Evolutionary conservation across 2,113 vertebrate genomes (phyloP).

Genomic region (Aldabrachelys gigantea): DNA sequence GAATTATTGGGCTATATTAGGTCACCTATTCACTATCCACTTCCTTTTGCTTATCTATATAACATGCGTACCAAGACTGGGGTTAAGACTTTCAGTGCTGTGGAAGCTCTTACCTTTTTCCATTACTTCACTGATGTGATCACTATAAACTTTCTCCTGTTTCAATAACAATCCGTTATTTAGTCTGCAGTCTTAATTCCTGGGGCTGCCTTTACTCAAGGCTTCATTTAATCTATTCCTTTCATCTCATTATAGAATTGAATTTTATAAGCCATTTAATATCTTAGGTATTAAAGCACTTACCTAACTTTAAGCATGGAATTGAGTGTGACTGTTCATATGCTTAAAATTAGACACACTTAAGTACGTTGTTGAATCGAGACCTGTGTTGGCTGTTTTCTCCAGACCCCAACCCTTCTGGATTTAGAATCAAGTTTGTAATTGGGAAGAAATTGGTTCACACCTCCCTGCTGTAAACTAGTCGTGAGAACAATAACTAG

Average conservation of each 20-base stretch:
- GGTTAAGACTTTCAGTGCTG: neutral
- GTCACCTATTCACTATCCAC: neutral
- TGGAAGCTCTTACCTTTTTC: neutral
- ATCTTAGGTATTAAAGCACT: neutral
- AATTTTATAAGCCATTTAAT: neutral
- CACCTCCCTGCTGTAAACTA: neutral
- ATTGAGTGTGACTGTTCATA: neutral
- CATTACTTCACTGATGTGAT: neutral
- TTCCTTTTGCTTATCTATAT: neutral
- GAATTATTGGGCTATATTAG: neutral
- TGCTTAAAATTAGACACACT: neutral
- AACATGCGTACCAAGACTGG: neutral
- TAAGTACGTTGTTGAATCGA: neutral
- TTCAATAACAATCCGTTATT: neutral
- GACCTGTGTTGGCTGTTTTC: neutral
- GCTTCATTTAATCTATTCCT: neutral
- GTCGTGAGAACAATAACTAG: neutral
- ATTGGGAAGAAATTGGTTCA: neutral
- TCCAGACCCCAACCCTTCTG: neutral
- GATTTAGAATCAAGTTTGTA: neutral
- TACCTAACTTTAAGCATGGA: neutral
- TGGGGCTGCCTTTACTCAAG: neutral
- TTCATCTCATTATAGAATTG: neutral
- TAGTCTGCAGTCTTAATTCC: neutral
- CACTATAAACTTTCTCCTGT: neutral